Base-by-base conservation (phyloP, 2,797 vertebrate genomes). In the Sorex maritimensis region DNA sequence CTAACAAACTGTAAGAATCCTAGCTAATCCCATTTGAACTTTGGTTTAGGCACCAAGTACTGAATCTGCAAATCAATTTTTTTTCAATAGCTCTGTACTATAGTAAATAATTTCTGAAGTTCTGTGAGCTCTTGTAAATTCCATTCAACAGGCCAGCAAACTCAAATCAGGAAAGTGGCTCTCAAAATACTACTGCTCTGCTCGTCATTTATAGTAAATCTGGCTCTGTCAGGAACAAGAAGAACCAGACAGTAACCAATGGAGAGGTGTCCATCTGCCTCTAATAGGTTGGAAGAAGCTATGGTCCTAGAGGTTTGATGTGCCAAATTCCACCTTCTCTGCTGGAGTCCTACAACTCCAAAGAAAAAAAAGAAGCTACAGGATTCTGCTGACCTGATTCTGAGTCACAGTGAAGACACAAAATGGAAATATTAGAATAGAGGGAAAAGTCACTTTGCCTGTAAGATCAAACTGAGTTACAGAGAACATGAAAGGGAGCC, bases 61-160 rank as follows among this genome's bases (percentile, higher is more conserved):
- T 61, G 58, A 61, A 81, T 92, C 75, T 85, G 74, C 7, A 69
- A 5, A 17, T 69, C 71, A 67, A 63, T 88, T 61, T 52, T 90
- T 83, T 24, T 30, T 28, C 30, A 89, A 41, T 5, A 79, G 92
- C 12, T 90, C 17, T 77, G 26, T 69, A 82, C 17, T 73, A 63
- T 23, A 28, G 44, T 81, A 89, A 94, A 90, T 41, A 81, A 94
- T 92, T 82, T 87, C 41, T 69, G 86, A 80, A 92, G 24, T 85
- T 93, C 67, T 73, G 11, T 73, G 63, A 80, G 78, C 30, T 79
- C 93, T 71, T 68, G 30, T 46, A 69, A 79, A 80, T 85, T 94
- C 73, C 58, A 89, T 46, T 24, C 67, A 79, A 55, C 49, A 58
- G 82, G 30, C 6, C 77, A 77, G 85, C 49, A 78, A 93, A 77